These are phyloP conservation scores for Rhinatrema bivittatum DNA, from an alignment of 2,797 vertebrate species.

Conservation along the genomic window DNA sequence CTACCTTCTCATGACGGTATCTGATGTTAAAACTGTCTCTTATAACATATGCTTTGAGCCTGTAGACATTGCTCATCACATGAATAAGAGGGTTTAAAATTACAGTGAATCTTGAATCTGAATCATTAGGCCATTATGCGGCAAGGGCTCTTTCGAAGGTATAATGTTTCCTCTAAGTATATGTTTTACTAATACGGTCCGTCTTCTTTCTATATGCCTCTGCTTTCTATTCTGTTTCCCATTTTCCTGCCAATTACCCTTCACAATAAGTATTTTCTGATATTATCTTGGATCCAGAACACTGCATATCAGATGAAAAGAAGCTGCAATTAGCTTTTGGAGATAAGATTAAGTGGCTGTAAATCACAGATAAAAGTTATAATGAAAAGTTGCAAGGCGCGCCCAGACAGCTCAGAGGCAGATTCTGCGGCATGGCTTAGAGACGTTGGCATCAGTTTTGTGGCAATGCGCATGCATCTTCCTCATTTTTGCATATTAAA, in stretches of 20 bases:
- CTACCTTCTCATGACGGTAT: slow-evolving; percentile 12
- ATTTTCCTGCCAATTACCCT: slow-evolving; percentile 10
- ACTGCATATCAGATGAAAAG: slow-evolving; percentile 1
- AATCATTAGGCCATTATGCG: slow-evolving; percentile 14
- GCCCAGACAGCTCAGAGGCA: too few species aligned
- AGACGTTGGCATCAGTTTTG: too few species aligned
- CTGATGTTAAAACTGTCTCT: slow-evolving; percentile 16
- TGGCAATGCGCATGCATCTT: too few species aligned
- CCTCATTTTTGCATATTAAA: too few species aligned
- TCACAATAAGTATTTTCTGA: slow-evolving; percentile 16
- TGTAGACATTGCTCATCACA: slow-evolving; percentile 11
- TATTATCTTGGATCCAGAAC: slow-evolving; percentile 13
- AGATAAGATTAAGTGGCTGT: slow-evolving; percentile 19
- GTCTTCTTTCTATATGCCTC: slow-evolving; percentile 7
- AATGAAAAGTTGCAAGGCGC: too few species aligned
- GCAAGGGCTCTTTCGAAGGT: slow-evolving; percentile 2
- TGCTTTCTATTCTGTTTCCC: slow-evolving; percentile 6
- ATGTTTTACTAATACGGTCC: neutral
- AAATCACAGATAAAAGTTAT: slow-evolving; percentile 9
- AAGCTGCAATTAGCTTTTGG: slow-evolving; percentile 24
- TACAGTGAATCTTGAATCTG: slow-evolving; percentile 2
- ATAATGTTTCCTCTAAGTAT: slow-evolving; percentile 5
- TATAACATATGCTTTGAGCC: slow-evolving; percentile 8
- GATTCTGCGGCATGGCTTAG: too few species aligned
- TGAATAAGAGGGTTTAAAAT: slow-evolving; percentile 8